Conservation (phyloP, 2,113 vertebrate species). For the Melanostigma gelatinosum region DNA sequence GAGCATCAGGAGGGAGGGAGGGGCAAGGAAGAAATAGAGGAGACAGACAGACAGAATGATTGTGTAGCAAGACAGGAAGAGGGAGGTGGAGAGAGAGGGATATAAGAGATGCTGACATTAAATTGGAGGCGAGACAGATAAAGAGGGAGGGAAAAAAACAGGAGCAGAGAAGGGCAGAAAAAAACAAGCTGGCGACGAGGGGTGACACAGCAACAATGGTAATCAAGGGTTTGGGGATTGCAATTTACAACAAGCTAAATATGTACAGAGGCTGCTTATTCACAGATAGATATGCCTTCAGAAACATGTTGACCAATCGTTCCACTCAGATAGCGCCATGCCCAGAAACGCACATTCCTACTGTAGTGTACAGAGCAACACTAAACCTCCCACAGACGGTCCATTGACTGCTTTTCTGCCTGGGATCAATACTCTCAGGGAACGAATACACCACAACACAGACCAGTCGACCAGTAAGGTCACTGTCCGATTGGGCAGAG, state of each 20-base stretch:
- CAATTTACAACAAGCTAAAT: constrained; percentile 51
- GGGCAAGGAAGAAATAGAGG: constrained; percentile 35
- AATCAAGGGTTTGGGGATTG: constrained; percentile 47
- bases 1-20: constrained; percentile 48
- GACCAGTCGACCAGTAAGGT: constrained; percentile 61
- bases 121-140: constrained; percentile 66
- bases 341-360: constrained; percentile 36
- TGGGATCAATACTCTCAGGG: constrained; percentile 72
- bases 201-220: constrained; percentile 74
- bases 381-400: constrained; percentile 73
- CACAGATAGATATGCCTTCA: constrained; percentile 41
- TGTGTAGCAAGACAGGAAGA: constrained; percentile 42
- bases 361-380: constrained; percentile 57
- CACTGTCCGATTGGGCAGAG: constrained; percentile 56
- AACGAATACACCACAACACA: constrained; percentile 64
- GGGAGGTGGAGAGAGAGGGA: constrained; percentile 26
- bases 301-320: constrained; percentile 34
- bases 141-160: constrained; percentile 47
- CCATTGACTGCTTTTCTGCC: constrained; percentile 76
- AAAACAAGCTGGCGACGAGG: constrained; percentile 40
- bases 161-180: constrained; percentile 44
- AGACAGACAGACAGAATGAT: constrained; percentile 36
- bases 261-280: constrained; percentile 46
- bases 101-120: constrained; percentile 64
- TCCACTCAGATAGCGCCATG: constrained; percentile 11